Percentiles rank a stretch among this genome's conserved stretches.
Conservation (phyloP, 2,888 invertebrate species). For the Leistus spinibarbis region DNA sequence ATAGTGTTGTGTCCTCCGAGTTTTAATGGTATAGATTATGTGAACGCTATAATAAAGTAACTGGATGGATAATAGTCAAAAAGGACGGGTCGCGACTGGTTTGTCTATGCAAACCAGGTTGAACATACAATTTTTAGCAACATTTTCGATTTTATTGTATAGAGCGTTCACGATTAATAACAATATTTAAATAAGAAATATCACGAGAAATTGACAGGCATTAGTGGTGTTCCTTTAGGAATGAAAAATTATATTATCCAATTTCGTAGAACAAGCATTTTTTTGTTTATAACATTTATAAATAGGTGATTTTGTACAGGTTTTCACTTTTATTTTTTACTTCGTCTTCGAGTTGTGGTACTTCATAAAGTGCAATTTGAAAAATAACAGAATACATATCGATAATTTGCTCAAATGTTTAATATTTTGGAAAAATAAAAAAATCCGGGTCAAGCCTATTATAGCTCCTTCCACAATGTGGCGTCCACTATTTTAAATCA, state of each 20-base stretch:
- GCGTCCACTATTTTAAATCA: too few species aligned
- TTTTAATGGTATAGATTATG: background rate
- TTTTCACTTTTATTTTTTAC: background rate
- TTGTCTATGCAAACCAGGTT: background rate
- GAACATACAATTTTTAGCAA: background rate
- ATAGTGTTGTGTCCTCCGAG: background rate
- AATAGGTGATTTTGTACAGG: conserved; percentile 35
- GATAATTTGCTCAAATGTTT: too few species aligned
- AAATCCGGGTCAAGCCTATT: too few species aligned
- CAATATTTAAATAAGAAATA: background rate
- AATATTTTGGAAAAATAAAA: too few species aligned
- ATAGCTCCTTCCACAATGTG: too few species aligned
- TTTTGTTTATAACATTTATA: conserved; percentile 12
- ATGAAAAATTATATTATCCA: conserved; percentile 24
- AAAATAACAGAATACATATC: too few species aligned
- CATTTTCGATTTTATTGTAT: background rate
- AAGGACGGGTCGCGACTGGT: conserved; percentile 1
- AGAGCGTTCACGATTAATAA: background rate
- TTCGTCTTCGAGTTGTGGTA: conserved; percentile 4
- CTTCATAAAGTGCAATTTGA: too few species aligned
- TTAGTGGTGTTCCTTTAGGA: conserved; percentile 31
- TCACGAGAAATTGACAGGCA: conserved; percentile 36
- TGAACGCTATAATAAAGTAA: background rate
- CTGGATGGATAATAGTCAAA: conserved; percentile 3
- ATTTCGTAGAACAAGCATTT: conserved; percentile 24